A percentile compares a stretch with the other conserved stretches of the same genome.
Conservation (phyloP, 2,113 vertebrate genomes). For the Cynocephalus volans region DNA sequence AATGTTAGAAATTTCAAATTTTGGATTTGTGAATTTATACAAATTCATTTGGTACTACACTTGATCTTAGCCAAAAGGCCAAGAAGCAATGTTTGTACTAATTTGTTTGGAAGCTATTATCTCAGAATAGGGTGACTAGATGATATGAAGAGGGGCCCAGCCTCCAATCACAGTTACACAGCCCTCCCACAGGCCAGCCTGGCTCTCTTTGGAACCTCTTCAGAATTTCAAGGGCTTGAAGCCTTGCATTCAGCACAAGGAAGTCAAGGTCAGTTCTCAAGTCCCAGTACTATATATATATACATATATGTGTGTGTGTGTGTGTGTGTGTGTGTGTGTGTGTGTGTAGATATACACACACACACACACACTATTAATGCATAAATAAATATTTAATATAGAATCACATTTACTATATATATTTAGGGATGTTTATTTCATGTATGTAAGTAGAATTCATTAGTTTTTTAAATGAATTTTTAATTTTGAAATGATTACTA, state of each 20-base stretch:
- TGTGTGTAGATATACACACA: too few species aligned
- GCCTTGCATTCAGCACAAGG: too few species aligned
- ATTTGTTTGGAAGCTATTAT: neutral
- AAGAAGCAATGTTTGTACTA: neutral
- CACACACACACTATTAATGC: too few species aligned
- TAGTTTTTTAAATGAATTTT: neutral
- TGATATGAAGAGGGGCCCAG: neutral
- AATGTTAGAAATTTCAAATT: neutral
- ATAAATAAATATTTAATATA: neutral
- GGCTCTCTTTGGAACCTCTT: neutral
- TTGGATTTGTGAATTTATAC: neutral
- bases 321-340: too few species aligned
- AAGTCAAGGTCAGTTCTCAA: neutral
- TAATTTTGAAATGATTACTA: neutral
- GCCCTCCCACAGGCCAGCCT: accelerated
- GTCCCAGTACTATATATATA: neutral
- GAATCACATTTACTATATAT: neutral
- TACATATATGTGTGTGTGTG: too few species aligned
- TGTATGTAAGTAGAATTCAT: neutral
- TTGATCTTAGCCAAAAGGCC: too few species aligned
- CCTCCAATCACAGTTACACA: accelerated
- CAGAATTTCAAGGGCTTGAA: neutral
- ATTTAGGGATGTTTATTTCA: neutral
- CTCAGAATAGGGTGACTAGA: neutral
- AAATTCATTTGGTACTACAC: too few species aligned